A percentile compares a stretch with the other conserved stretches of the same genome.
Evolutionary conservation across 1,140 invertebrate species (phyloP).

Genomic region (Zaprionus ghesquierei): DNA sequence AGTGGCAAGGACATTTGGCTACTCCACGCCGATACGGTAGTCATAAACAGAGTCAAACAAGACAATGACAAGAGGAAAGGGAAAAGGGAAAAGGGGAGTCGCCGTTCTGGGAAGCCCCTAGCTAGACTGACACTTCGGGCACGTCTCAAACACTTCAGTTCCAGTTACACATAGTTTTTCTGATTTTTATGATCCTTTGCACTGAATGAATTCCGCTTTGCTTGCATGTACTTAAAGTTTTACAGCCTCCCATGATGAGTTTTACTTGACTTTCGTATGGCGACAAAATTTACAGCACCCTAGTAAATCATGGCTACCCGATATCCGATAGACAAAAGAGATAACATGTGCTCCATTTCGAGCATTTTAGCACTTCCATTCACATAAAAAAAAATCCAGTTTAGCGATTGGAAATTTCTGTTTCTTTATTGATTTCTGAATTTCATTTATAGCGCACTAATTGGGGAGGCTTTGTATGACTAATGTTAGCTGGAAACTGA

Average conservation of each 20-base stretch:
- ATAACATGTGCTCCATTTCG: constrained; percentile 30
- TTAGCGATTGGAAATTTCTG: neutral
- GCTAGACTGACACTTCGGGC: constrained; percentile 15
- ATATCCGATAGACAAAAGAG: neutral
- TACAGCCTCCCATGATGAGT: constrained; percentile 25
- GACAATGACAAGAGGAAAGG: constrained; percentile 8
- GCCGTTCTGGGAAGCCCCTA: constrained; percentile 13
- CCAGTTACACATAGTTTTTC: constrained; percentile 5
- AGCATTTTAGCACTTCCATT: constrained; percentile 40
- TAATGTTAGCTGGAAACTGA: constrained; percentile 25
- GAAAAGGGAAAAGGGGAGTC: neutral
- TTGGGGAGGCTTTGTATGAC: constrained; percentile 39
- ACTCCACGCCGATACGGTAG: constrained; percentile 47
- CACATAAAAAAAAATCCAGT: constrained; percentile 6
- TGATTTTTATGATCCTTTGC: constrained; percentile 30
- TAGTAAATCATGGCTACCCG: constrained; percentile 28
- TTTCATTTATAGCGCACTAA: constrained; percentile 30
- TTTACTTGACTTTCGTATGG: constrained; percentile 14
- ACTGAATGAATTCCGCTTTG: constrained; percentile 33
- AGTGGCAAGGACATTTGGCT: constrained; percentile 41
- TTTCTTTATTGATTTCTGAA: constrained; percentile 1
- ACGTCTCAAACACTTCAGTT: constrained; percentile 31
- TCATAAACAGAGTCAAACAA: constrained; percentile 44
- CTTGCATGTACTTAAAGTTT: constrained; percentile 35
- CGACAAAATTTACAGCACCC: constrained; percentile 42